Evolutionary conservation across 2,113 vertebrate genomes (phyloP).

Genomic region (Reinhardtius hippoglossoides): DNA sequence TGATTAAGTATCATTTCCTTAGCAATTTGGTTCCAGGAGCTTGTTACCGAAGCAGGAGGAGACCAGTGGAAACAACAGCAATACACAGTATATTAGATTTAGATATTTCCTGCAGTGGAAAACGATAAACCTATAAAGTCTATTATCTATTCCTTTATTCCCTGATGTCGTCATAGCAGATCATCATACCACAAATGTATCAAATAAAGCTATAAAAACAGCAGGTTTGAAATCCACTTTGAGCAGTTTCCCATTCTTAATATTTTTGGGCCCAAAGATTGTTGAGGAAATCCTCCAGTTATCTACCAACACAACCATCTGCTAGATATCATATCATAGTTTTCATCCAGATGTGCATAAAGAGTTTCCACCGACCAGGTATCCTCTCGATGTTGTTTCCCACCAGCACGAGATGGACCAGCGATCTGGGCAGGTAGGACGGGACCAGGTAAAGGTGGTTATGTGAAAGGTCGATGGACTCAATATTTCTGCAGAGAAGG

Average conservation of each 20-base stretch:
- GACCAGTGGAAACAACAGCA: background rate
- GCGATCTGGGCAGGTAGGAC: slow-evolving; percentile 92
- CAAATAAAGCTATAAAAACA: no score
- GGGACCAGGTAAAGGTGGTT: slow-evolving; percentile 95
- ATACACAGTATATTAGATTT: background rate
- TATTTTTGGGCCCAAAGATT: background rate
- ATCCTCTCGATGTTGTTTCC: slow-evolving; percentile 96
- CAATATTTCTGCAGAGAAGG: slow-evolving; percentile 86
- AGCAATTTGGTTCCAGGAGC: background rate
- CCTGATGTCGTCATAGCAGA: background rate
- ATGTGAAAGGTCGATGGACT: slow-evolving; percentile 94
- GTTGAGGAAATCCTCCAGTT: background rate
- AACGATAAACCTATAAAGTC: background rate
- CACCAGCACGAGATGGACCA: slow-evolving; percentile 91
- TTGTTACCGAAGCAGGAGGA: background rate
- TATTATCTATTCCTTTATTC: background rate
- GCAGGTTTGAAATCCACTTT: no score
- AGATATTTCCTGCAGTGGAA: background rate
- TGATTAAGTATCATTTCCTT: background rate
- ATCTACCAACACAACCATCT: background rate
- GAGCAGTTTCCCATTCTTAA: background rate
- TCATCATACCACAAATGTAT: background rate
- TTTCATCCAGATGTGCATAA: background rate
- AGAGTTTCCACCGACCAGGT: slow-evolving; percentile 74
- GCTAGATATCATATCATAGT: background rate